Base-by-base conservation (phyloP, 2,888 invertebrate species). In the Sipha maydis region DNA sequence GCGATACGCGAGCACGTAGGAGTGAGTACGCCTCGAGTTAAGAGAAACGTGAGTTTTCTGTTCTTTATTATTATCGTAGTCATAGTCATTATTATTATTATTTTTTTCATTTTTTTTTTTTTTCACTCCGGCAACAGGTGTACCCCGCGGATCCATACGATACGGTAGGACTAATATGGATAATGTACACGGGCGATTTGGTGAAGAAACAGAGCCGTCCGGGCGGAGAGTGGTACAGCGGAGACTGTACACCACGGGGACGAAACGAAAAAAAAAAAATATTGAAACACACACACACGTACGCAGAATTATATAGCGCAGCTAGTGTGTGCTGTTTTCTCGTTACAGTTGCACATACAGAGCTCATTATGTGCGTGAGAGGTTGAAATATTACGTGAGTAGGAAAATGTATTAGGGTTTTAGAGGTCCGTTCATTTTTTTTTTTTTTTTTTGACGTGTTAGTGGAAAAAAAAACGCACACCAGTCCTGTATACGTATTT, bases 11-110 rank as follows among this genome's bases (percentile, higher is more conserved):
- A 88, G 80, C 86, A 88, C 86, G 86, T 88, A 88, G 86, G 86
- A 88, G 86, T 85, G 41, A 9, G 28, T 67, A 80, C 80, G 88
- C 80, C 88, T 67, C 80, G 80, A 88, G 88, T 88, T 75, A 88
- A 88, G 88, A 88, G 88, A 88, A 88, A 88, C 88, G 88, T 88
- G 88, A 88, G 88, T 88, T 88, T 88, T 88, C 75, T 48, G 88
- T 88, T 88, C 88, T 88, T 88, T 88, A 88, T 88, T 88, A 88
- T 88, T 88, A 88, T 88, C 73, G 73, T 80, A 73, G 86, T 86
- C 73, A 28, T 86, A 41, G 80, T 86, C 80, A 79, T 84, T 84
- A 67, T 75, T 83, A 54, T 84, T 85, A 56, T 76, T 67, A 41
- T 41, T 61, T 19, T 84, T 84, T 84, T 61, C 61, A 14, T 28